Evolutionary conservation across 2,797 vertebrate species (phyloP).

Genomic region (Eutrigla gurnardus): DNA sequence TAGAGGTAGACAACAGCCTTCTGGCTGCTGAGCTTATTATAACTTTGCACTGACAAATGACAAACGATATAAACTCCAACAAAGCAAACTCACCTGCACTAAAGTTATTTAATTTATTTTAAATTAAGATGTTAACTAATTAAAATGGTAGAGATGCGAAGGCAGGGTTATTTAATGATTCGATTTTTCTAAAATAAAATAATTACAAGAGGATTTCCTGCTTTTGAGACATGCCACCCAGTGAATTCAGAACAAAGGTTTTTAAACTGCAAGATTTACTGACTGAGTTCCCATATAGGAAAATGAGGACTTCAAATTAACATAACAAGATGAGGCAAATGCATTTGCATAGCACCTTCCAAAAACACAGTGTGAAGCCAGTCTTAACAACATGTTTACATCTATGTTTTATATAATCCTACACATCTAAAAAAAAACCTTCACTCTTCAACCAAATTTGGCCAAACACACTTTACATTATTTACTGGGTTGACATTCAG

Average conservation of each 20-base stretch:
- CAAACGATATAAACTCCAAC: not conserved
- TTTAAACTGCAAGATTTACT: not conserved
- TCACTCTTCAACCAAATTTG: no score
- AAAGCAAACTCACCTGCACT: not conserved
- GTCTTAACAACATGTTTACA: no score
- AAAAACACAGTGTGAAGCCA: not conserved
- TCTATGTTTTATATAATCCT: no score
- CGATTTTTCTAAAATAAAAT: not conserved
- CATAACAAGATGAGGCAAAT: not conserved
- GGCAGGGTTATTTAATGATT: not conserved
- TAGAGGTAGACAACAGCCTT: constrained; percentile 21
- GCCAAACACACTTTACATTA: no score
- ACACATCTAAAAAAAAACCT: no score
- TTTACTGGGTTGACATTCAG: no score
- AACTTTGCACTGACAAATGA: not conserved
- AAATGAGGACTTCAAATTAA: not conserved
- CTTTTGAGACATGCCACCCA: not conserved
- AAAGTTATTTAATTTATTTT: no score
- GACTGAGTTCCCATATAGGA: not conserved
- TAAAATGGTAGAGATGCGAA: not conserved
- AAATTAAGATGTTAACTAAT: not conserved
- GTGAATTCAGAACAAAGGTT: not conserved
- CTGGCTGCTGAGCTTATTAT: constrained; percentile 38
- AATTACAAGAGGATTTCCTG: not conserved
- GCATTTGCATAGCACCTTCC: not conserved